A percentile compares a stretch with the other conserved stretches of the same genome.
Evolutionary conservation across 2,888 invertebrate species (phyloP).

Genomic region (Creontiades dilutus): DNA sequence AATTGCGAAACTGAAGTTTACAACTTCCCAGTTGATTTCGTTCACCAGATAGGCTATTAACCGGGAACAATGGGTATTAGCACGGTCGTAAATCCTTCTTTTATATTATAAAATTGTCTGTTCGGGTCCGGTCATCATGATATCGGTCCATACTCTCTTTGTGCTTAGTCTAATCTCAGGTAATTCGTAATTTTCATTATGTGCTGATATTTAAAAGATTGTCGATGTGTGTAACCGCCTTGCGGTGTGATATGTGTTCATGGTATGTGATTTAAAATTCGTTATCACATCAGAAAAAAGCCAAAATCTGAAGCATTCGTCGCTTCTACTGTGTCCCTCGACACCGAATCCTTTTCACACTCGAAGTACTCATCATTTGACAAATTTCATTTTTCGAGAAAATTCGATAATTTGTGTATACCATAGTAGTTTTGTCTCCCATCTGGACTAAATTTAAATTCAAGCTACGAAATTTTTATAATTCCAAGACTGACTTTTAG

Average conservation of each 20-base stretch:
- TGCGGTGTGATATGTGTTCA: neutral
- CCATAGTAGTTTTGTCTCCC: too few species aligned
- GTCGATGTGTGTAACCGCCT: neutral
- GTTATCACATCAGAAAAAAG: neutral
- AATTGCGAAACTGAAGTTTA: conserved; percentile 42
- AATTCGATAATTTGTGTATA: too few species aligned
- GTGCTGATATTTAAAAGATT: neutral
- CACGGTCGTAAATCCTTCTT: conserved; percentile 44
- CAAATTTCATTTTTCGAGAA: too few species aligned
- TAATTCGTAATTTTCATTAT: conserved; percentile 33
- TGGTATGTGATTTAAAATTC: neutral
- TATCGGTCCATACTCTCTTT: conserved; percentile 31
- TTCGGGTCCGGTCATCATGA: conserved; percentile 38
- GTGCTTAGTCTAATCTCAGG: conserved; percentile 50
- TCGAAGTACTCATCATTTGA: neutral
- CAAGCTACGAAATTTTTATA: too few species aligned
- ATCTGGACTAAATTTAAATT: too few species aligned
- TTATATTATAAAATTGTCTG: conserved; percentile 52
- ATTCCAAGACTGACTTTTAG: too few species aligned
- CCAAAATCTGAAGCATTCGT: neutral
- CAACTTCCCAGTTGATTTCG: conserved; percentile 39
- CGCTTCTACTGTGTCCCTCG: neutral
- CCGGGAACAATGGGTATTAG: conserved; percentile 38
- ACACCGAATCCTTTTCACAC: neutral
- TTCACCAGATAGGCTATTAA: conserved; percentile 18